Base-by-base conservation (phyloP, 2,113 vertebrate species). In the Campylorhamphus procurvoides region DNA sequence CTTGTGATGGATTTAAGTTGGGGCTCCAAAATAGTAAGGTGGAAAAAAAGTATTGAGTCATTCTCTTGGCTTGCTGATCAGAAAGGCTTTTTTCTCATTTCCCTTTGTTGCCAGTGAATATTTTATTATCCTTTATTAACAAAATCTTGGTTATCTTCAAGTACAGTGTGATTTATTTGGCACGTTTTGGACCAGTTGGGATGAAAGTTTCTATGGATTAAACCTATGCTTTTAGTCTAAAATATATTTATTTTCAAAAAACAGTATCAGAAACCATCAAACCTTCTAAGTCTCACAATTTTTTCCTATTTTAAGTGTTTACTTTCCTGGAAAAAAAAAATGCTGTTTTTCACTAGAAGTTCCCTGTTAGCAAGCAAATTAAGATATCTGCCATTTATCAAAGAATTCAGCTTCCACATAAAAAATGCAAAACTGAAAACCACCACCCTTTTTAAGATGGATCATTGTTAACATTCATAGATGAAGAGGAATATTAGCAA, bases 131-230 rank as follows among this genome's bases (percentile, higher is more conserved):
- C 40, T 95, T 93, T 87, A 97, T 87, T 82, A 90, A 78, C 47
- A 96, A 96, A 85, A 95, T 92, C 93, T 96, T 87, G 19, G 58
- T 92, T 97, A 96, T 96, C 83, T 84, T 97, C 53, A 95, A 97
- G 60, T 23, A 80, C 27, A 49, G 39, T 72, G 35, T 96, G 94
- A 97, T 96, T 95, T 93, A 90, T 89, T 85, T 64, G 67, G 7
- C 60, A 86, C 28, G 49, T 91, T 96, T 90, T 93, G 92, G 83
- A 80, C 74, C 64, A 46, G 18, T 44, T 67, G 87, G 59, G 89
- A 90, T 93, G 71, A 97, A 97, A 75, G 20, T 52, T 94, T 96
- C 83, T 93, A 71, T 49, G 68, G 47, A 92, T 88, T 87, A 96
- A 92, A 93, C 37, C 71, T 68, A 55, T 81, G 81, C 78, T 93